Conservation (phyloP, 1,140 invertebrate species). For the Trichoplusia ni region DNA sequence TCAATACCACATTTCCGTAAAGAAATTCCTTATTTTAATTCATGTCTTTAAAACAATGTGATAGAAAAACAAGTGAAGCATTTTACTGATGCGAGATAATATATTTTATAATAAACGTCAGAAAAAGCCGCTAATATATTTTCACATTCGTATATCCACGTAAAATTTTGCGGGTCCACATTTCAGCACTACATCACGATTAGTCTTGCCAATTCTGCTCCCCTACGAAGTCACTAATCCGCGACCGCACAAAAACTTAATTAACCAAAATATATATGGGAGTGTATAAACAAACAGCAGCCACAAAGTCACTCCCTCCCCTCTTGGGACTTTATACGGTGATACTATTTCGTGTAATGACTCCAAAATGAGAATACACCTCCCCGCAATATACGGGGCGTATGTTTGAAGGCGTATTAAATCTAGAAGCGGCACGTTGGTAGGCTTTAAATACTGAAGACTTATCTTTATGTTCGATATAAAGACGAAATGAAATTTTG, state of each 20-base stretch:
- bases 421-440: slow-evolving; percentile 29
- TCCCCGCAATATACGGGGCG: slow-evolving; percentile 59
- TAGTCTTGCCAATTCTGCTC: slow-evolving; percentile 36
- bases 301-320: slow-evolving; percentile 62
- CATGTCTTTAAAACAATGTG: no score
- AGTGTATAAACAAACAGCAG: slow-evolving; percentile 68
- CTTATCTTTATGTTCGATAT: not conserved
- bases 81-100: no score
- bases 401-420: slow-evolving; percentile 19
- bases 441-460: not conserved
- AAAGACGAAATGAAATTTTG: not conserved
- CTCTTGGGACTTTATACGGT: slow-evolving; percentile 70
- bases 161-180: not conserved
- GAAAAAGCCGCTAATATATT: no score
- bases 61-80: no score
- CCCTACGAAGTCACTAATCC: slow-evolving; percentile 51
- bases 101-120: no score
- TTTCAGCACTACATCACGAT: slow-evolving; percentile 32
- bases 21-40: no score
- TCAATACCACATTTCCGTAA: no score
- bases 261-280: slow-evolving; percentile 77
- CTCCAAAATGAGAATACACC: slow-evolving; percentile 77
- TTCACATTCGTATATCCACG: no score
- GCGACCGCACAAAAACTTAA: slow-evolving; percentile 75
- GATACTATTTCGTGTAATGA: slow-evolving; percentile 81